A percentile compares a stretch with the other conserved stretches of the same genome.
These are phyloP conservation scores for Chiloscyllium punctatum DNA, from an alignment of 2,797 vertebrate species.

Conservation along the genomic window DNA sequence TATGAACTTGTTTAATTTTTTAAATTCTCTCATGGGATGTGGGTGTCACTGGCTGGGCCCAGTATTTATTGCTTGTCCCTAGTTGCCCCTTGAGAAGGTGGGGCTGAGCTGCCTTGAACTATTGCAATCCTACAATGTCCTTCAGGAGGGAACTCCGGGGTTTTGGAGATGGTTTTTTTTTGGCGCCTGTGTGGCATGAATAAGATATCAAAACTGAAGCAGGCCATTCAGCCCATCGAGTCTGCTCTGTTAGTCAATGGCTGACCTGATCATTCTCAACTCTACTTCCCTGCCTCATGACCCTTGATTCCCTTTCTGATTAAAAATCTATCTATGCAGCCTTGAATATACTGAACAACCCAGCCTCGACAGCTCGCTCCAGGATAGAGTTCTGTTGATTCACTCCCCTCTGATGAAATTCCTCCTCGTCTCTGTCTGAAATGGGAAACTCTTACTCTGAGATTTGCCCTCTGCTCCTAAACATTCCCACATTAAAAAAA, in stretches of 20 bases:
- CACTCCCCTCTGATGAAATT: not conserved
- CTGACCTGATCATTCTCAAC: not conserved
- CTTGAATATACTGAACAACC: not conserved
- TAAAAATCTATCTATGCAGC: not conserved
- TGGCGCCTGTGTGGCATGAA: too few relatives aligned
- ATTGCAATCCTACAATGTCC: too few relatives aligned
- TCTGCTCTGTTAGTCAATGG: not conserved
- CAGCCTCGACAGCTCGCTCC: not conserved
- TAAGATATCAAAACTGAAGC: not conserved
- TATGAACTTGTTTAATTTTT: not conserved
- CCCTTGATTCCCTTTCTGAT: not conserved
- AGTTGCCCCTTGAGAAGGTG: too few relatives aligned
- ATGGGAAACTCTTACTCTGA: not conserved
- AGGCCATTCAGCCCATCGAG: not conserved
- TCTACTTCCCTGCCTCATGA: not conserved
- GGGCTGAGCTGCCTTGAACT: too few relatives aligned
- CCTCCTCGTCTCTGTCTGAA: not conserved
- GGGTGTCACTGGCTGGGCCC: too few relatives aligned
- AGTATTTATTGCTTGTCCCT: too few relatives aligned
- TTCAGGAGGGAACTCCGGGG: too few relatives aligned
- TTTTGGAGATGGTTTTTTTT: too few relatives aligned
- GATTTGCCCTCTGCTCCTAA: not conserved
- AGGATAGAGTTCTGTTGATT: not conserved
- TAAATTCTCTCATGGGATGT: too few relatives aligned
- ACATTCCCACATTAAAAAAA: not conserved